phyloP scores from a whole-genome alignment of 2,888 invertebrate genomes.

The Rhimphoctona megacephalus region DNA sequence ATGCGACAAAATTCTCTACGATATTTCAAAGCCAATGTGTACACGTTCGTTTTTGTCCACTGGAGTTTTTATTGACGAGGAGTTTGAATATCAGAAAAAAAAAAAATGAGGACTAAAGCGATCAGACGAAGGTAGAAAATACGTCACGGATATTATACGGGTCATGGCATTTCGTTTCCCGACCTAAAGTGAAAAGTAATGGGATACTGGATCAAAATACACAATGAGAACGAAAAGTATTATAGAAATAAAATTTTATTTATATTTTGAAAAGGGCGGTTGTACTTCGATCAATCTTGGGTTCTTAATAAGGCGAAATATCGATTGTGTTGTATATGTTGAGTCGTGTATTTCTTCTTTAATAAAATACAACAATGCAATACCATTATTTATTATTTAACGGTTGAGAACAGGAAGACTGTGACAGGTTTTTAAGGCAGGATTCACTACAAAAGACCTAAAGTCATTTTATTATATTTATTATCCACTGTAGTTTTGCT shows the following conservation, averaged over 20 bases:
- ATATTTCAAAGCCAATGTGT: slow-evolving; percentile 31
- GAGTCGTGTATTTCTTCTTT: background rate
- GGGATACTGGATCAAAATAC: slow-evolving; percentile 38
- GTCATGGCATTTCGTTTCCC: slow-evolving; percentile 65
- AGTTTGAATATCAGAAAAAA: slow-evolving; percentile 45
- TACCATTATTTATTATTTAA: slow-evolving; percentile 42
- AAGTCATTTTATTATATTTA: slow-evolving; percentile 57
- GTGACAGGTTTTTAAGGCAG: slow-evolving; percentile 46
- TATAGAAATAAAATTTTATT: slow-evolving; percentile 23
- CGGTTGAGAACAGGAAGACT: slow-evolving; percentile 16
- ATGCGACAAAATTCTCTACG: slow-evolving; percentile 15
- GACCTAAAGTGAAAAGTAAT: slow-evolving; percentile 36
- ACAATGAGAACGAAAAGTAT: slow-evolving; percentile 18
- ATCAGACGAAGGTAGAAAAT: slow-evolving; percentile 57
- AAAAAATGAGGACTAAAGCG: background rate
- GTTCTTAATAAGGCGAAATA: background rate
- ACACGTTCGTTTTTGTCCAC: slow-evolving; percentile 46
- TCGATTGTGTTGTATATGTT: background rate
- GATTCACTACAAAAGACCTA: slow-evolving; percentile 15
- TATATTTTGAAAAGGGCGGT: slow-evolving; percentile 11
- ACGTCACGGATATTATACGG: slow-evolving; percentile 59
- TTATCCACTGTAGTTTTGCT: slow-evolving; percentile 17
- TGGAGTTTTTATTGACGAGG: slow-evolving; percentile 48
- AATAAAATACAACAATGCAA: slow-evolving; percentile 16
- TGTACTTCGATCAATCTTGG: background rate